phyloP scores from a whole-genome alignment of 2,888 invertebrate genomes.

The Cantharis flavilabris region DNA sequence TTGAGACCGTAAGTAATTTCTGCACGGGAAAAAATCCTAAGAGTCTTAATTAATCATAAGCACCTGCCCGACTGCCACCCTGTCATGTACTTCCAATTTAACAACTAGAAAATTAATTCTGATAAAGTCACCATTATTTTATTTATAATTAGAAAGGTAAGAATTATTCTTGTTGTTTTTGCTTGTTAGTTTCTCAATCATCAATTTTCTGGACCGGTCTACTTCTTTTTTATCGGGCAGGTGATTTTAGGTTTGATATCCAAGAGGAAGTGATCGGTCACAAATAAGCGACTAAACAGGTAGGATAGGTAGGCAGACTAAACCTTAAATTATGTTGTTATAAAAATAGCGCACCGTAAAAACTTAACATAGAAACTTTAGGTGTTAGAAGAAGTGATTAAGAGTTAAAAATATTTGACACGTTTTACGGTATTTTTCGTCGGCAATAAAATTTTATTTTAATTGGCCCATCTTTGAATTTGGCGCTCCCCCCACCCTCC shows the following conservation, averaged over 20 bases:
- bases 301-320: neutral
- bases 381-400: neutral
- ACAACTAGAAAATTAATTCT: neutral
- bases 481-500: neutral
- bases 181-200: constrained; percentile 23
- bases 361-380: neutral
- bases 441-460: constrained; percentile 5
- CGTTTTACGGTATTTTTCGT: constrained; percentile 1
- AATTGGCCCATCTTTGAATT: neutral
- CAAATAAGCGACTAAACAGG: constrained; percentile 20
- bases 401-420: neutral
- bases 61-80: constrained; percentile 3
- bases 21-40: neutral
- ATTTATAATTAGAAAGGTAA: constrained; percentile 20
- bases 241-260: constrained; percentile 28
- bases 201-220: neutral
- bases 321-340: constrained; percentile 1
- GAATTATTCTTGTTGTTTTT: constrained; percentile 11
- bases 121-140: constrained; percentile 10
- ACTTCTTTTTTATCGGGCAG: constrained; percentile 10
- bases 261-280: constrained; percentile 31
- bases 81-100: constrained; percentile 5
- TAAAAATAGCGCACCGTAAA: neutral
- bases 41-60: neutral
- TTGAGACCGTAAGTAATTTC: neutral